These are phyloP conservation scores for Seira ritae DNA, from an alignment of 2,888 invertebrate genomes.

Conservation along the genomic window DNA sequence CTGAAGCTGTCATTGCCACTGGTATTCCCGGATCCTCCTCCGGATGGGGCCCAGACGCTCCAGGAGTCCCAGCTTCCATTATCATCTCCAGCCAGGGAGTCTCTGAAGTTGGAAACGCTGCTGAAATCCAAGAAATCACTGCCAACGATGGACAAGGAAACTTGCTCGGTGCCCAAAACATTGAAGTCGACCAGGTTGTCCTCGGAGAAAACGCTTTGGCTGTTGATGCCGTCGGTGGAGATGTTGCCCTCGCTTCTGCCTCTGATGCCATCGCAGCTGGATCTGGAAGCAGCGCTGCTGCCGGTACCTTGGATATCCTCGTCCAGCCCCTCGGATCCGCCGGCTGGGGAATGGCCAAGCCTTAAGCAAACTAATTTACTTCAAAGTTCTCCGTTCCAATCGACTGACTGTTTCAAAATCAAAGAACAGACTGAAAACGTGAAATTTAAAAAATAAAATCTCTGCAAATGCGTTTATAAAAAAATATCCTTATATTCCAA, in stretches of 20 bases:
- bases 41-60: conserved; percentile 6
- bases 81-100: conserved; percentile 20
- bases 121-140: conserved; percentile 34
- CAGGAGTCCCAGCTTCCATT: conserved; percentile 37
- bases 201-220: conserved; percentile 15
- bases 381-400: not conserved
- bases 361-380: not conserved
- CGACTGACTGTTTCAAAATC: not conserved
- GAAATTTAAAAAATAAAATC: too few relatives aligned
- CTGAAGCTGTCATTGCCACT: conserved; percentile 25
- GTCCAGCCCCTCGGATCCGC: not conserved
- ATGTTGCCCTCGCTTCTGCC: conserved; percentile 20
- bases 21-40: conserved; percentile 25
- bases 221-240: conserved; percentile 33
- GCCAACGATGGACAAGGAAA: conserved; percentile 32
- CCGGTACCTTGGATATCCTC: conserved; percentile 20
- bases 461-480: too few relatives aligned
- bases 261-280: conserved; percentile 19
- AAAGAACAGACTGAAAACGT: too few relatives aligned
- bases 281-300: conserved; percentile 36
- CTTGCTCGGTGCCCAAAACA: conserved; percentile 25
- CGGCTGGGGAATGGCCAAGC: conserved; percentile 23
- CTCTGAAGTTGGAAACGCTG: conserved; percentile 28
- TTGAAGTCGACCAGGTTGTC: conserved; percentile 19
- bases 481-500: too few relatives aligned